A percentile compares a stretch with the other conserved stretches of the same genome.
phyloP scores from a whole-genome alignment of 1,140 invertebrate species.

The Euura lappo region DNA sequence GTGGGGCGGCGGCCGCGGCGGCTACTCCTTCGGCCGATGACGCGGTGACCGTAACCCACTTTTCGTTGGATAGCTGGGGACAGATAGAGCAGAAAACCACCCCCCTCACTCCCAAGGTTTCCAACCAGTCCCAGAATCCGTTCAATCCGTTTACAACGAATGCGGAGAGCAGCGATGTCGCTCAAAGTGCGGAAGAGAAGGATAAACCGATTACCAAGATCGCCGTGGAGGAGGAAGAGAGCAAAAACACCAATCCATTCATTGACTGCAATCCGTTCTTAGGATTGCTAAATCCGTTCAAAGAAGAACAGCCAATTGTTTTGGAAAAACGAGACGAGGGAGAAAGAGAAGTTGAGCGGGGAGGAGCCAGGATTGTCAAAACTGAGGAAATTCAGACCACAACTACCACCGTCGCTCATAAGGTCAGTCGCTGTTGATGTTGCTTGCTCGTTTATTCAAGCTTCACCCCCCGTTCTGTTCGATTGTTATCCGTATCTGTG shows the following conservation, averaged over 20 bases:
- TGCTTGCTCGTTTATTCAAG: constrained; percentile 14
- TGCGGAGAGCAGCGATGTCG: constrained; percentile 21
- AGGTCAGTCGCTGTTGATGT: constrained; percentile 42
- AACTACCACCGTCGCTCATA: constrained; percentile 50
- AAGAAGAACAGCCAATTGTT: constrained; percentile 45
- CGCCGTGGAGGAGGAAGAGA: constrained; percentile 50
- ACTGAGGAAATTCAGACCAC: constrained; percentile 54
- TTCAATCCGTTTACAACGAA: constrained; percentile 56
- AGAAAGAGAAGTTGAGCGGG: constrained; percentile 37
- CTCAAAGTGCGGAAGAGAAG: constrained; percentile 25
- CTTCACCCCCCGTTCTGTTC: constrained; percentile 22
- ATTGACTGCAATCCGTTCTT: constrained; percentile 64
- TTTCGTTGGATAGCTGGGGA: constrained; percentile 57
- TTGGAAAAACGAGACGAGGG: constrained; percentile 38
- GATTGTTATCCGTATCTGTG: constrained; percentile 7
- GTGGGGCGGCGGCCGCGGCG: constrained; percentile 39
- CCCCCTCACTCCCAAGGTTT: constrained; percentile 49
- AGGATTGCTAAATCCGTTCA: constrained; percentile 55
- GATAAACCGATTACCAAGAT: constrained; percentile 22
- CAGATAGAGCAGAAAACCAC: constrained; percentile 58
- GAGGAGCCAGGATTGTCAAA: constrained; percentile 45
- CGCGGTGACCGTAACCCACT: constrained; percentile 58
- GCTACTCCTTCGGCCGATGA: constrained; percentile 48
- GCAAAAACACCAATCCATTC: constrained; percentile 62
- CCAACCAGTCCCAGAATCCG: constrained; percentile 53